A percentile compares a stretch with the other conserved stretches of the same genome.
Evolutionary conservation across 2,888 invertebrate species (phyloP).

Genomic region (Drosophila macrospina): DNA sequence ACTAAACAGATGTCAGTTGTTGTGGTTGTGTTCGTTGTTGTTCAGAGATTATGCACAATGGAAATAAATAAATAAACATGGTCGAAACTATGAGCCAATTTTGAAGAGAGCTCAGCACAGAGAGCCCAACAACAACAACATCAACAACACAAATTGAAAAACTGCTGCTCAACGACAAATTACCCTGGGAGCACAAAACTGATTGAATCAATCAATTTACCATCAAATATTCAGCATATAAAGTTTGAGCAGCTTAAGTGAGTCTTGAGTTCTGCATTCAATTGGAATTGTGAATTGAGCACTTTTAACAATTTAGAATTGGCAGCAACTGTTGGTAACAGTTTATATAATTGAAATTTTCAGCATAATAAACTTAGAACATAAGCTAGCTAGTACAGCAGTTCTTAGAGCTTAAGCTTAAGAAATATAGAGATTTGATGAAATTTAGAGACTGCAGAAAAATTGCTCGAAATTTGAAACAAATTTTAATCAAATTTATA

Average conservation of each 20-base stretch:
- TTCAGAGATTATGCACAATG: conserved; percentile 38
- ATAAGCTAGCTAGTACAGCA: too few species aligned
- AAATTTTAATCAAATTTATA: too few species aligned
- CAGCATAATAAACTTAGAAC: too few species aligned
- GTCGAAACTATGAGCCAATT: conserved; percentile 31
- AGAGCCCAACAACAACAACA: too few species aligned
- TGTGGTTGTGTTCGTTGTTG: conserved; percentile 24
- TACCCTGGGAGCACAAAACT: background rate
- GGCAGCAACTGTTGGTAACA: too few species aligned
- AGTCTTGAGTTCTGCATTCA: too few species aligned
- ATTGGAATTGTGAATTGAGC: background rate
- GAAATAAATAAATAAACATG: conserved; percentile 51
- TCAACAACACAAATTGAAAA: background rate
- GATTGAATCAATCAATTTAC: background rate
- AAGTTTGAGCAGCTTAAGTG: background rate
- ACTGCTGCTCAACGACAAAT: background rate
- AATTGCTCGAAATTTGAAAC: too few species aligned
- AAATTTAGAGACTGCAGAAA: too few species aligned
- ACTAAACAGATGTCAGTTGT: conserved; percentile 33
- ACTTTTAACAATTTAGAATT: too few species aligned
- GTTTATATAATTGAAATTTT: too few species aligned
- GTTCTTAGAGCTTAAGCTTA: too few species aligned
- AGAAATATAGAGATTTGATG: too few species aligned
- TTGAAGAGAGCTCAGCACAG: conserved; percentile 8
- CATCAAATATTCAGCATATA: background rate